Base-by-base conservation (phyloP, 1,140 invertebrate genomes). In the Drosophila pallidifrons region DNA sequence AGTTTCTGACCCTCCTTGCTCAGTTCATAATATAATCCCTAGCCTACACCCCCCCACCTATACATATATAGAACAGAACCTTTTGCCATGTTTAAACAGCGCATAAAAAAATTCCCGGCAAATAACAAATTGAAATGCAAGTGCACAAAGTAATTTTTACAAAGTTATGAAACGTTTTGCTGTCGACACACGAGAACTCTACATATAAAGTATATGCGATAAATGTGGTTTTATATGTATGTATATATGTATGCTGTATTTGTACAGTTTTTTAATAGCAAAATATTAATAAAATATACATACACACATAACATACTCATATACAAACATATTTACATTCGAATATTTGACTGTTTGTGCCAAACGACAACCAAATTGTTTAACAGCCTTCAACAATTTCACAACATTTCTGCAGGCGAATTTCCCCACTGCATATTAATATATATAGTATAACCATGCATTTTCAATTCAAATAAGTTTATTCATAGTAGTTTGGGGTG, bases 361-460 rank as follows among this genome's bases (percentile, higher is more conserved):
- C 55, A 41, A 75, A 49, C 72, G 68, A 70, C 78, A 60, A 51
- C 52, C 79, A 83, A 87, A 88, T 87, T 87, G 83, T 80, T 87
- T 87, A 80, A 88, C 73, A 75, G 59, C 61, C 69, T 80, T 83
- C 67, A 88, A 87, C 80, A 66, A 75, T 88, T 83, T 80, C 76
- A 67, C 77, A 77, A 83, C 79, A 80, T 88, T 80, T 77, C 69
- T 54, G 51, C 77, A 51, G 51, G 57, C 13, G 41, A 47, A 54
- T 63, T 64, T 61, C 5, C 5, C 15, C 66, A 1, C 30, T 66
- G 28, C 47, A 60, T 80, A 87, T 89, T 89, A 88, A 88, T 88
- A 89, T 88, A 89, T 88, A 88, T 89, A 75, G 89, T 88, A 88
- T 89, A 75, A 59, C 77, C 80, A 87, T 87, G 73, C 63, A 88